phyloP scores from a whole-genome alignment of 2,888 invertebrate genomes.

The Lycophotia porphyrea region DNA sequence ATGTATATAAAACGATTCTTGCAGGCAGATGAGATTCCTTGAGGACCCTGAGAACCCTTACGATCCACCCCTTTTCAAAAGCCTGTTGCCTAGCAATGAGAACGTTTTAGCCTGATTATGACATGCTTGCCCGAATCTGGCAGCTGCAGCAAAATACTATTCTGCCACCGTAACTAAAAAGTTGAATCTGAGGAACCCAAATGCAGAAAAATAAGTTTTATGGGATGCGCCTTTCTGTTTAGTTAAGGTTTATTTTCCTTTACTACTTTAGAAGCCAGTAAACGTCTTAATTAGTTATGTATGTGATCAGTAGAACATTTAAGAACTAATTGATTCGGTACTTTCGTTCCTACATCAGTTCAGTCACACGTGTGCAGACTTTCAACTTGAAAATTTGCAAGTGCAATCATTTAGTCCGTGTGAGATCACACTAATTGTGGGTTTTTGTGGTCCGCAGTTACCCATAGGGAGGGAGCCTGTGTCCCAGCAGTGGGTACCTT shows the following conservation, averaged over 20 bases:
- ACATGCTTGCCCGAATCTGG: too few species aligned
- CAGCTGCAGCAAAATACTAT: too few species aligned
- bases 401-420: conserved; percentile 23
- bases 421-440: conserved; percentile 17
- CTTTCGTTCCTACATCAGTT: conserved; percentile 47
- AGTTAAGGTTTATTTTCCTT: not conserved
- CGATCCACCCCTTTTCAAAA: too few species aligned
- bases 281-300: not conserved
- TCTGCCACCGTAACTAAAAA: too few species aligned
- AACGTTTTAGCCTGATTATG: too few species aligned
- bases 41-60: too few species aligned
- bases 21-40: too few species aligned
- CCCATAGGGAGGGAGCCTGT: not conserved
- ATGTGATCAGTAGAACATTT: not conserved
- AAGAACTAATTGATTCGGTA: conserved; percentile 25
- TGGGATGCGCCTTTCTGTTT: not conserved
- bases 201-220: not conserved
- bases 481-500: not conserved
- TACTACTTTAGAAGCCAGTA: not conserved
- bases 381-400: conserved; percentile 31
- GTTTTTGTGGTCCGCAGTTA: not conserved
- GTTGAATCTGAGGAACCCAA: too few species aligned
- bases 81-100: too few species aligned
- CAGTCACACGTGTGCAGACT: conserved; percentile 26
- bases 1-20: too few species aligned